phyloP scores from a whole-genome alignment of 2,797 vertebrate genomes.

The Yasuhikotakia modesta region DNA sequence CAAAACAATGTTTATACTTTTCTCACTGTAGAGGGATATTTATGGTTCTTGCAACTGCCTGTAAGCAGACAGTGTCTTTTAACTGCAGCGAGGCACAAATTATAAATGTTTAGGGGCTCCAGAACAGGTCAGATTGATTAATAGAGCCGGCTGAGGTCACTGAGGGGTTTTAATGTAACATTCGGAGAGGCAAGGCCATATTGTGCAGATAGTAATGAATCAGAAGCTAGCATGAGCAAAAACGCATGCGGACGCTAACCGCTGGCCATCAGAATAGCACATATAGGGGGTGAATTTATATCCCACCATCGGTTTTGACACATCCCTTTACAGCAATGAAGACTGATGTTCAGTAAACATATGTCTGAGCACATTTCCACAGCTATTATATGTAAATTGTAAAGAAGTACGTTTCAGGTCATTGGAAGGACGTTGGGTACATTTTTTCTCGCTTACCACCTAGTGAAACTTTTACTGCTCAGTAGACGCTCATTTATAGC shows the following conservation, averaged over 20 bases:
- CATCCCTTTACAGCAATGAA: slow-evolving; percentile 6
- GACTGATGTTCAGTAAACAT: slow-evolving; percentile 4
- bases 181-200: slow-evolving; percentile 66
- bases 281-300: slow-evolving; percentile 20
- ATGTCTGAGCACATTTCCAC: slow-evolving; percentile 6
- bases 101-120: slow-evolving; percentile 63
- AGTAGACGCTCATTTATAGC: no score
- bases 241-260: slow-evolving; percentile 44
- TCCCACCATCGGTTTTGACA: slow-evolving; percentile 33
- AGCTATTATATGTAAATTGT: slow-evolving; percentile 6
- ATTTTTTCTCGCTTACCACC: no score
- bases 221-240: slow-evolving; percentile 56
- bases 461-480: no score
- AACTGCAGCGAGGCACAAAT: slow-evolving; percentile 50
- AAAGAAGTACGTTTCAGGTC: not conserved
- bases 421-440: slow-evolving; percentile 18
- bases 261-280: not conserved
- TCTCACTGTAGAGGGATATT: not conserved
- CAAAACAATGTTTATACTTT: not conserved
- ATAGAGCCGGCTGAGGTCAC: slow-evolving; percentile 61
- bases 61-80: slow-evolving; percentile 33
- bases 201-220: slow-evolving; percentile 68
- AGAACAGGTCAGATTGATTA: slow-evolving; percentile 66
- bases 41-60: not conserved
- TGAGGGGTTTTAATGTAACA: slow-evolving; percentile 67